Conservation (phyloP, 2,797 vertebrate species). For the Varecia variegata region DNA sequence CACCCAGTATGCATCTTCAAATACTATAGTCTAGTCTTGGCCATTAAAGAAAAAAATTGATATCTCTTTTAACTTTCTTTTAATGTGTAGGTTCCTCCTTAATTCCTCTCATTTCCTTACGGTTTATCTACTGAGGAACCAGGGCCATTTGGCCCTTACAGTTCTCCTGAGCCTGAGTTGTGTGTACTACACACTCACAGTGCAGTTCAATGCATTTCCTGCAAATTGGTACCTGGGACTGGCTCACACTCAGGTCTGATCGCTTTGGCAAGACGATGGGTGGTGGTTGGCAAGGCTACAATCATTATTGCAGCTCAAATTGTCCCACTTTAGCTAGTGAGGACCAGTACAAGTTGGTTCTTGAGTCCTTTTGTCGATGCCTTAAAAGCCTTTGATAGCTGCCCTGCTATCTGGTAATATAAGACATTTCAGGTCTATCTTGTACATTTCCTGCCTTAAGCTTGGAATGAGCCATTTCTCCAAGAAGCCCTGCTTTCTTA, state of each 20-base stretch:
- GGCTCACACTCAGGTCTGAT: not conserved
- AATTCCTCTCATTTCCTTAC: not conserved
- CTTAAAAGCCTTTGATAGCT: not conserved
- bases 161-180: not conserved
- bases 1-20: not conserved
- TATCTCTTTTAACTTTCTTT: not conserved
- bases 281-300: not conserved
- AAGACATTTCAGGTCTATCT: not conserved
- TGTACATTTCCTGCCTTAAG: not conserved
- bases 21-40: not conserved
- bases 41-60: not conserved
- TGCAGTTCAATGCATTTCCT: not conserved
- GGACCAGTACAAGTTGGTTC: not conserved
- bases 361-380: not conserved
- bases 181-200: rapidly evolving
- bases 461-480: not conserved
- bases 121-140: not conserved
- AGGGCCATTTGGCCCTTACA: not conserved
- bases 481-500: not conserved
- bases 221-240: not conserved
- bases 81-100: not conserved
- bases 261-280: not conserved
- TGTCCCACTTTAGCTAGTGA: not conserved
- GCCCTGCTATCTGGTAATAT: not conserved
- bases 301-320: not conserved